Percentiles rank a stretch among this genome's conserved stretches.
Evolutionary conservation across 2,888 invertebrate species (phyloP).

Genomic region (Apodemia mormo): DNA sequence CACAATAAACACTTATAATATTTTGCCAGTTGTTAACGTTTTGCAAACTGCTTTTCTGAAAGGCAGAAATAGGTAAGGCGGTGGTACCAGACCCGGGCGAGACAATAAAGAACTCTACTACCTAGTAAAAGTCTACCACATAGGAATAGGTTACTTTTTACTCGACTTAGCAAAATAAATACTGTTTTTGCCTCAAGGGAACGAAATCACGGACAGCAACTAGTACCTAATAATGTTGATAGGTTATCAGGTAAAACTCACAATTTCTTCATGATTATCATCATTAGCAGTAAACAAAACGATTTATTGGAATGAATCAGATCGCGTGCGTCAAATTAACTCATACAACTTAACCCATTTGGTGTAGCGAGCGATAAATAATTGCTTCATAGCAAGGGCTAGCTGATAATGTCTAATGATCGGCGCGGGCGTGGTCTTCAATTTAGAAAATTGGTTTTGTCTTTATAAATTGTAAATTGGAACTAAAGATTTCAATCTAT

Average conservation of each 20-base stretch:
- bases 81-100: too few relatives aligned
- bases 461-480: neutral
- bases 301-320: conserved; percentile 33
- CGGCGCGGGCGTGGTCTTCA: conserved; percentile 50
- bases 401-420: conserved; percentile 57
- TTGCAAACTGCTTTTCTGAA: too few relatives aligned
- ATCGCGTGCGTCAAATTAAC: conserved; percentile 60
- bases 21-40: too few relatives aligned
- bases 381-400: conserved; percentile 73
- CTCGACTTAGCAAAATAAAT: too few relatives aligned
- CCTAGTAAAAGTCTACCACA: too few relatives aligned
- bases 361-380: conserved; percentile 59
- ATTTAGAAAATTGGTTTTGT: conserved; percentile 45
- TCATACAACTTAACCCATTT: conserved; percentile 58
- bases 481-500: neutral
- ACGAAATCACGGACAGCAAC: too few relatives aligned
- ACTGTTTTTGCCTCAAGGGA: too few relatives aligned
- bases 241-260: neutral
- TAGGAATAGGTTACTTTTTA: too few relatives aligned
- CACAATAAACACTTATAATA: too few relatives aligned
- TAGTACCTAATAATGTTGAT: too few relatives aligned
- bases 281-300: conserved; percentile 14
- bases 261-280: conserved; percentile 7
- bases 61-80: too few relatives aligned
- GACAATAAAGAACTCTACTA: too few relatives aligned